phyloP scores from a whole-genome alignment of 2,888 invertebrate species.

The Amphipoea lucens region DNA sequence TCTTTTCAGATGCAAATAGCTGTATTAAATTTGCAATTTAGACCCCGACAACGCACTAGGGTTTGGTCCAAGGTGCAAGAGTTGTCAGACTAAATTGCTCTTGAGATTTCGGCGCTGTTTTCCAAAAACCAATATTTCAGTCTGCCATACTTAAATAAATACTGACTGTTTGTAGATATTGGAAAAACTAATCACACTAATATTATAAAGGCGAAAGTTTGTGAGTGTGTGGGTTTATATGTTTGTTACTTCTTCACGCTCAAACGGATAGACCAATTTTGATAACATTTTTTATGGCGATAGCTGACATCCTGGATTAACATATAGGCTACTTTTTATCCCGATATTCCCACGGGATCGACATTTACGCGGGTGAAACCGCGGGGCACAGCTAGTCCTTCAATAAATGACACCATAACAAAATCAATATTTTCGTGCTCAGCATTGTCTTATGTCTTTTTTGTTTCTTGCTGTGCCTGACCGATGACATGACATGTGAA shows the following conservation, averaged over 20 bases:
- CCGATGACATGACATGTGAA: not conserved
- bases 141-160: not conserved
- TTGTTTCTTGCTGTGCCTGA: not conserved
- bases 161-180: not conserved
- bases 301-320: too few relatives aligned
- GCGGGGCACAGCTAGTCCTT: too few relatives aligned
- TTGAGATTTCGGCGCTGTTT: not conserved
- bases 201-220: too few relatives aligned
- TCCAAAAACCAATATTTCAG: not conserved
- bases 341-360: too few relatives aligned
- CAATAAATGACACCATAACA: not conserved
- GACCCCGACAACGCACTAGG: constrained; percentile 81
- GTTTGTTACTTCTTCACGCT: too few relatives aligned
- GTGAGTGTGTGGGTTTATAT: too few relatives aligned
- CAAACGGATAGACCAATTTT: too few relatives aligned
- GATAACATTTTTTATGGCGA: too few relatives aligned
- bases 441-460: not conserved
- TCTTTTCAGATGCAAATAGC: constrained; percentile 89
- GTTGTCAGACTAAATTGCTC: too few relatives aligned
- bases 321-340: too few relatives aligned
- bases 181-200: not conserved
- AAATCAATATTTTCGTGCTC: not conserved
- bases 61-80: constrained; percentile 68
- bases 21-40: constrained; percentile 90
- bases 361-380: too few relatives aligned